A percentile compares a stretch with the other conserved stretches of the same genome.
Evolutionary conservation across 92 coral and sea anemone species (phyloP).

Genomic region (Blastomussa wellsi): DNA sequence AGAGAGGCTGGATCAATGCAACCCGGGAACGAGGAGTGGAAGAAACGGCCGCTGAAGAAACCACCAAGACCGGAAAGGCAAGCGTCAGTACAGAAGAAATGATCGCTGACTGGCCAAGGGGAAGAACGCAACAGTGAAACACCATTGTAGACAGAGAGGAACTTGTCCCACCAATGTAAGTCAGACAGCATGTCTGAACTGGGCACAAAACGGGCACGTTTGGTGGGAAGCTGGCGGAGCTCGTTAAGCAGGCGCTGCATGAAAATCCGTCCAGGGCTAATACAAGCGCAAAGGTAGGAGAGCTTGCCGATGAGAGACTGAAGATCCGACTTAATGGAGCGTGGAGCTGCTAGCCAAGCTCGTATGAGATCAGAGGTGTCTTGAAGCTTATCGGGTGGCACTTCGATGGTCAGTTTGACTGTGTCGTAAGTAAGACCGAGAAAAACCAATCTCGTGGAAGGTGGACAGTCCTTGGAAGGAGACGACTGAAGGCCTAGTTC

Average conservation of each 20-base stretch:
- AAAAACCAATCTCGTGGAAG: constrained; percentile 39
- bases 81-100: constrained; percentile 42
- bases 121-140: constrained; percentile 36
- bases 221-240: constrained; percentile 15
- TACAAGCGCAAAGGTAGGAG: constrained; percentile 46
- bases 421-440: constrained; percentile 40
- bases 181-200: constrained; percentile 32
- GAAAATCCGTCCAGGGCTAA: constrained; percentile 40
- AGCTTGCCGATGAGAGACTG: constrained; percentile 51
- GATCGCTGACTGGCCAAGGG: constrained; percentile 9
- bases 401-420: not conserved
- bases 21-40: constrained; percentile 19
- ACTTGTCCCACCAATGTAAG: constrained; percentile 47
- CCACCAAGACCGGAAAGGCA: constrained; percentile 31
- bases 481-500: not conserved
- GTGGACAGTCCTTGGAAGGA: constrained; percentile 34
- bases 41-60: constrained; percentile 31
- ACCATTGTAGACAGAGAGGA: constrained; percentile 38
- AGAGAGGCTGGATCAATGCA: constrained; percentile 13
- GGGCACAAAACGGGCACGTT: not conserved
- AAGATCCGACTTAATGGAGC: constrained; percentile 29
- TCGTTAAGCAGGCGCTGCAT: constrained; percentile 46
- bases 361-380: constrained; percentile 21
- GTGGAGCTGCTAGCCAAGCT: constrained; percentile 27
- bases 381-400: not conserved